Evolutionary conservation across 2,888 invertebrate species (phyloP).

Genomic region (Erpobdella octoculata): DNA sequence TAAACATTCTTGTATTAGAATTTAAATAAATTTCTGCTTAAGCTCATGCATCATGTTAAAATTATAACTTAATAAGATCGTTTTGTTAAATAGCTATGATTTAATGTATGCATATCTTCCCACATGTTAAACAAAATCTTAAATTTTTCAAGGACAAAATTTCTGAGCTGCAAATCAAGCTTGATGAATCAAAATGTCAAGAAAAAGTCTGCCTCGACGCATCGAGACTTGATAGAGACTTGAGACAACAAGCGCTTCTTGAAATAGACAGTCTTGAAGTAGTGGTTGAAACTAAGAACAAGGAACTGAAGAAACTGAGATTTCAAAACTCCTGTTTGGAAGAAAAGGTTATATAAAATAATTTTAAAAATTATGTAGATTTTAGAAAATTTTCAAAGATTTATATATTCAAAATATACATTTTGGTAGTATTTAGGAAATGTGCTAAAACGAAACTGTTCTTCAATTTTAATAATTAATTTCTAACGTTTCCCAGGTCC

Average conservation of each 20-base stretch:
- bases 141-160: slow-evolving; percentile 8
- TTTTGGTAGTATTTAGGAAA: too few species aligned
- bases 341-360: slow-evolving; percentile 2
- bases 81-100: background rate
- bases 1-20: too few species aligned
- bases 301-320: background rate
- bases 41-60: too few species aligned
- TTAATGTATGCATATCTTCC: background rate
- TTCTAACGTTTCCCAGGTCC: slow-evolving; percentile 52
- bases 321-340: background rate
- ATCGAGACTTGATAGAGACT: background rate
- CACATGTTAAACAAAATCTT: too few species aligned
- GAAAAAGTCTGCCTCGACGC: background rate
- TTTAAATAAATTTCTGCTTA: too few species aligned
- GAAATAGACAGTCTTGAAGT: slow-evolving; percentile 2
- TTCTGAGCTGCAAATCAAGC: background rate
- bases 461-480: too few species aligned
- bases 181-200: background rate
- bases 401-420: too few species aligned
- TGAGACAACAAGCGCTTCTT: background rate
- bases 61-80: too few species aligned
- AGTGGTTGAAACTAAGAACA: background rate
- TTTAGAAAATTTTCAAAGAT: too few species aligned
- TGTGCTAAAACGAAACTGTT: too few species aligned
- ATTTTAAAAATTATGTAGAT: too few species aligned